A percentile compares a stretch with the other conserved stretches of the same genome.
These are phyloP conservation scores for Ia io DNA, from an alignment of 2,113 vertebrate genomes.

Conservation along the genomic window DNA sequence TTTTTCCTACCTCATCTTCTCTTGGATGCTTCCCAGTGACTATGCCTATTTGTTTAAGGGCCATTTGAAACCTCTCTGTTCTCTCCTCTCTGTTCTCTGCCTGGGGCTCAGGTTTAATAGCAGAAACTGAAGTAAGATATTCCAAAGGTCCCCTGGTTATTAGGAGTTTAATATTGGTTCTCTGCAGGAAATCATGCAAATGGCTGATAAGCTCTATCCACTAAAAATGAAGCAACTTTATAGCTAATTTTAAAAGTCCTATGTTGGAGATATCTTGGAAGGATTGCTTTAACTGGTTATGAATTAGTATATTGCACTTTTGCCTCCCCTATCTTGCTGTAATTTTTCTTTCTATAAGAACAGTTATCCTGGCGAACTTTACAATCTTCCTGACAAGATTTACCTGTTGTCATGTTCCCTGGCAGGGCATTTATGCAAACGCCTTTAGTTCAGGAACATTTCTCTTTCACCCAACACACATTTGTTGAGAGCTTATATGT, in stretches of 20 bases:
- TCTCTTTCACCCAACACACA: background rate
- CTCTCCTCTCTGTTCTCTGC: conserved; percentile 38
- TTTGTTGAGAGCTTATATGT: background rate
- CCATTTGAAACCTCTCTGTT: conserved; percentile 43
- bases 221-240: conserved; percentile 76
- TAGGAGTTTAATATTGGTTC: conserved; percentile 78
- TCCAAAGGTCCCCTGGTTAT: conserved; percentile 50
- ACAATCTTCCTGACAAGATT: background rate
- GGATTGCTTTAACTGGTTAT: conserved; percentile 37
- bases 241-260: conserved; percentile 75
- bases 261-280: conserved; percentile 57
- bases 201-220: conserved; percentile 77
- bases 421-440: fast-evolving
- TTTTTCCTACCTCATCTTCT: background rate
- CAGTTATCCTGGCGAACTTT: conserved; percentile 3
- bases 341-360: conserved; percentile 62
- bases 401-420: conserved; percentile 29
- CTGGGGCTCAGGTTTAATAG: conserved; percentile 55
- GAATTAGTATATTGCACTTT: conserved; percentile 49
- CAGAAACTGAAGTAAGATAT: conserved; percentile 72
- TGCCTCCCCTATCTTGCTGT: conserved; percentile 49
- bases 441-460: background rate
- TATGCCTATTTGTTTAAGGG: background rate
- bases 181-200: conserved; percentile 77
- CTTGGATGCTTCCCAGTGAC: background rate